Evolutionary conservation across 2,888 invertebrate genomes (phyloP).

Genomic region (Hirtodrosophila confusa): DNA sequence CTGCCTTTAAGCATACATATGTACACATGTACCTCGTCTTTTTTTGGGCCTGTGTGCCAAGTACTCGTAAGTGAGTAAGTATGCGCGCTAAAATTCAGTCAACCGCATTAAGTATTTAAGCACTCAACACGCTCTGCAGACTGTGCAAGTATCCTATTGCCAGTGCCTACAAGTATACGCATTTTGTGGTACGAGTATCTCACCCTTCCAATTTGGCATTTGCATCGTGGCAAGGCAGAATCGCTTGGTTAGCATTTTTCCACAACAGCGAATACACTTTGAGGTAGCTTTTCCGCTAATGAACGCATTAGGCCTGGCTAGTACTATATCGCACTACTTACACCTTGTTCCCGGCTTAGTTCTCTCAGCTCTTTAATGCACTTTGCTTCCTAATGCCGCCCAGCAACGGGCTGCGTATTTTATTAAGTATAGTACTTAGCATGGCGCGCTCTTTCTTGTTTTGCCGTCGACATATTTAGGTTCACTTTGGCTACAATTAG

Average conservation of each 20-base stretch:
- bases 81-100: conserved; percentile 75
- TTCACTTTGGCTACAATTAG: conserved; percentile 64
- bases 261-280: conserved; percentile 73
- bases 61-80: conserved; percentile 65
- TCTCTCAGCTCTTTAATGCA: conserved; percentile 28
- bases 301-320: conserved; percentile 74
- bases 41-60: conserved; percentile 39
- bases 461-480: conserved; percentile 54
- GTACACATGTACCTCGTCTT: conserved; percentile 22
- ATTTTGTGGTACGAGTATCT: neutral
- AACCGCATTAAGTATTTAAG: conserved; percentile 80
- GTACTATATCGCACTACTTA: conserved; percentile 45
- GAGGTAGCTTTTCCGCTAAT: conserved; percentile 80
- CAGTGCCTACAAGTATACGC: neutral
- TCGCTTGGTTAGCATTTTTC: conserved; percentile 75
- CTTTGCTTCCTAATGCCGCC: conserved; percentile 29
- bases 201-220: conserved; percentile 30
- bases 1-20: too few species aligned
- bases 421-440: conserved; percentile 49
- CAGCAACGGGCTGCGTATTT: conserved; percentile 17
- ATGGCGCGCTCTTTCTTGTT: conserved; percentile 22
- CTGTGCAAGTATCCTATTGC: conserved; percentile 39
- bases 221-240: conserved; percentile 35
- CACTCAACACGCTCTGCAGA: conserved; percentile 67
- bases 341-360: conserved; percentile 71